Evolutionary conservation across 2,113 vertebrate species (phyloP), one percentile per base, ranked within the genome.

Genomic region (Syngnathus floridae): DNA sequence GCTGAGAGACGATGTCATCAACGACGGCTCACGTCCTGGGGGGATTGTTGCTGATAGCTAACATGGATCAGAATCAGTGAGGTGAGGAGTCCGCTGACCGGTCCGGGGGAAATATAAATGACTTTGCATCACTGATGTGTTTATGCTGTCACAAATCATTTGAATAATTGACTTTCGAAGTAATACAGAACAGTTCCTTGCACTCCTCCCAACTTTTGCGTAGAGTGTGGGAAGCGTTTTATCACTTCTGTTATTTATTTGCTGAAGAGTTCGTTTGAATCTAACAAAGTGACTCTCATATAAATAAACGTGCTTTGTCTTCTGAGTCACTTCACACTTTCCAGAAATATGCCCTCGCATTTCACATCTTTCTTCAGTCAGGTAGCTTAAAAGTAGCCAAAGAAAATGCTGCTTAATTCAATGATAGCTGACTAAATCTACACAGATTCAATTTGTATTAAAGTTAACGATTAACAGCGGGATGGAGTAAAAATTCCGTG

Each of bases 1-100:
- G 63, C 79, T 78, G 86, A 86, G 79, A 83, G 81, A 88, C 86
- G 84, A 87, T 86, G 87, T 88, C 87, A 89, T 88, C 84, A 79
- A 64, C 64, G 67, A 81, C 9, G 75, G 66, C 74, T 71, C 58
- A 4, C 79, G 81, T 84, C 80, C 71, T 21, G 61, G 71, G 82
- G 40, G 80, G 66, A 73, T 59, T 37, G 69, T 22, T 62, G 78
- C 76, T 74, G 79, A 81, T 76, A 80, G 79, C 67, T 69, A 72
- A 77, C 76, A 82, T 76, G 76, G 75, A 78, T 79, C 81, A 82
- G 79, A 59, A 72, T 61, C 66, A 36, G 65, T 36, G 62, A 60
- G 13, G 62, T 48, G 22, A 37, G 43, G 14, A 61, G 60, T 62
- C 72, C 9, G 64, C 61, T 61, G 71, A 19, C 46, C 72, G 63